A percentile compares a stretch with the other conserved stretches of the same genome.
phyloP scores from a whole-genome alignment of 1,140 invertebrate species.

The Papilio xuthus region DNA sequence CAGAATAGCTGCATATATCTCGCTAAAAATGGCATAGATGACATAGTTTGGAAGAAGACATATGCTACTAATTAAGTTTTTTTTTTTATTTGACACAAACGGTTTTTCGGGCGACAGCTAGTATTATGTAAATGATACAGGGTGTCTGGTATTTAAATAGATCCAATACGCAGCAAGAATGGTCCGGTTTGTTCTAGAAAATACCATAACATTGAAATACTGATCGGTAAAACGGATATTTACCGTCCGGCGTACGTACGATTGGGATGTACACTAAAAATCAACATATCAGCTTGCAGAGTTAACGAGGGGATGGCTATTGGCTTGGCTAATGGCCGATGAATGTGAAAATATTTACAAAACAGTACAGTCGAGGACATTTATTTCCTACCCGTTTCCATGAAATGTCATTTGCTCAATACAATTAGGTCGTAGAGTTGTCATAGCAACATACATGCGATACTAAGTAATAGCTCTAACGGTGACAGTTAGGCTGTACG shows the following conservation, averaged over 20 bases:
- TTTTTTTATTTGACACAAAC: no score
- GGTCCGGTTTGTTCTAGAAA: neutral
- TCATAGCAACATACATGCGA: no score
- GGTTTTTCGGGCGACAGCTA: no score
- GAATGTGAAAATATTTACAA: constrained; percentile 2
- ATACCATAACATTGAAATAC: neutral
- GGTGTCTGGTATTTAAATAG: neutral
- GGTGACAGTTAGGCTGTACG: no score
- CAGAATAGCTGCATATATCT: no score
- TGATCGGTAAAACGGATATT: constrained; percentile 12
- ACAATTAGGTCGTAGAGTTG: no score
- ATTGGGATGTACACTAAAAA: neutral
- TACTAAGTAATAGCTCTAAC: no score
- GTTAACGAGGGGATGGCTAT: neutral
- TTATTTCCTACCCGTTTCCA: neutral
- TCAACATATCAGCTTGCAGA: constrained; percentile 14
- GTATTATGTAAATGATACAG: neutral
- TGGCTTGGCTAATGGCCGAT: constrained; percentile 5
- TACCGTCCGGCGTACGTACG: neutral
- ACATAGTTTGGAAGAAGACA: no score
- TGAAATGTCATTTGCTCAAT: no score
- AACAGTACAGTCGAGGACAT: neutral
- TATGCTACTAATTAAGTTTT: no score
- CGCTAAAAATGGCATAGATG: no score
- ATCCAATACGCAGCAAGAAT: neutral